Evolutionary conservation across 2,797 vertebrate genomes (phyloP), one percentile per base, ranked within the genome.

Genomic region (Cyclopterus lumpus): DNA sequence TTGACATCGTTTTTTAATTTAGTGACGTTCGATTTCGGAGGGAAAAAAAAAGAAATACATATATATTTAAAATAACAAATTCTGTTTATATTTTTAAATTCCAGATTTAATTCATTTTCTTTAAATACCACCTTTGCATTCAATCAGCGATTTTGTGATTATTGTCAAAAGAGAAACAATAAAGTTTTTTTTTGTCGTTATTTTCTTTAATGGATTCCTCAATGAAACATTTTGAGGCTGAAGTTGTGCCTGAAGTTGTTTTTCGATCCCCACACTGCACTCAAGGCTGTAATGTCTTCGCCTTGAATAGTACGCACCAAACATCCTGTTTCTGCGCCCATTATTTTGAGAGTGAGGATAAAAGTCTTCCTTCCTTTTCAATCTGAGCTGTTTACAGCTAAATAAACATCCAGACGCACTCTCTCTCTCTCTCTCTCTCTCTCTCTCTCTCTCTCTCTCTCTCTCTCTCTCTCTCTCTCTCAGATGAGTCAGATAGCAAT

Each of bases 241-340:
- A 15, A 63, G 51, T 6, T 14, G 6, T 59, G 40, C 18, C 22
- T 24, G 8, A 49, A 30, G 1, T 1, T 44, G 62, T 9, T 51
- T 71, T n/a, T 67, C 38, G 20, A 66, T 55, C 57, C 71, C 28
- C 22, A 3, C 6, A 7, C 44, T 20, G 48, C 2, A 59, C 46
- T 82, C 75, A 74, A 16, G 65, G 44, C 65, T 16, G 64, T 81
- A 81, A 91, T 88, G 84, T 77, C 60, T 46, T 83, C 73, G 59
- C 79, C 62, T 77, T 73, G 69, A 57, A 32, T 28, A 34, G 61
- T 67, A 34, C 58, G n/a, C 57, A 83, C 67, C 85, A 93, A 92
- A 93, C 94, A 94, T 95, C 94, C 94, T 94, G 92, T 93, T 94
- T 90, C 86, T 84, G 71, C 73, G 57, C 81, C 88, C 83, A 74